phyloP scores from a whole-genome alignment of 1,140 invertebrate genomes.

The Drosophila funebris region DNA sequence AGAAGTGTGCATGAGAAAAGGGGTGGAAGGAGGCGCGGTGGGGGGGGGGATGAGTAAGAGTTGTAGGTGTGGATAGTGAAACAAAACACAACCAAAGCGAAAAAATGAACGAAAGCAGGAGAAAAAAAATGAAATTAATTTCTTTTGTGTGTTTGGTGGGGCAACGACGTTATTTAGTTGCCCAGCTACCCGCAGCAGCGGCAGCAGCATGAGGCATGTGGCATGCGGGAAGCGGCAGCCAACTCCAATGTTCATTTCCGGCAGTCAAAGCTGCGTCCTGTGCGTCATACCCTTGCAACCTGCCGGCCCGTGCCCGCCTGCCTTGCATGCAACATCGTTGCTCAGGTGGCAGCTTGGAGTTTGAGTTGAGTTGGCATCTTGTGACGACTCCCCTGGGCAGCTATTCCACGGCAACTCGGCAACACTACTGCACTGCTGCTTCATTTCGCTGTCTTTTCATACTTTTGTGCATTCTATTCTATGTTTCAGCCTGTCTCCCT shows the following conservation, averaged over 20 bases:
- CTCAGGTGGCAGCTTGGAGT: conserved; percentile 66
- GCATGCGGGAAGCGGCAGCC: conserved; percentile 22
- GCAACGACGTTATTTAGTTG: conserved; percentile 58
- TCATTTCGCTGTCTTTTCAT: conserved; percentile 22
- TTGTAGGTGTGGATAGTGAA: background rate
- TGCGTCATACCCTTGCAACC: conserved; percentile 33
- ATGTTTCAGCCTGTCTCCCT: background rate
- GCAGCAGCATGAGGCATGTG: conserved; percentile 14
- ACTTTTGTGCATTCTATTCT: background rate
- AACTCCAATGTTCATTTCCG: conserved; percentile 79
- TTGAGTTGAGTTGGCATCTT: conserved; percentile 76
- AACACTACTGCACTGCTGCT: conserved; percentile 12
- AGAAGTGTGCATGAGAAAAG: background rate
- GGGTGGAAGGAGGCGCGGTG: background rate
- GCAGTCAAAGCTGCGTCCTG: conserved; percentile 79
- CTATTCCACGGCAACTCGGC: background rate
- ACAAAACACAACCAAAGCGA: background rate
- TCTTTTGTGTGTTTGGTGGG: conserved; percentile 70
- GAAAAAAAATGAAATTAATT: conserved; percentile 81
- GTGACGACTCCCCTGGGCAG: conserved; percentile 20
- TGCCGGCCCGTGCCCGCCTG: conserved; percentile 6
- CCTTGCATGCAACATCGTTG: conserved; percentile 23
- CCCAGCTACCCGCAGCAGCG: conserved; percentile 24
- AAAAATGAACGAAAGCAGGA: conserved; percentile 5
- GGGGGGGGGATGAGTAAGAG: too few species aligned